Percentiles rank a stretch among this genome's conserved stretches.
phyloP scores from a whole-genome alignment of 2,797 vertebrate species.

The Mastacembelus armatus region DNA sequence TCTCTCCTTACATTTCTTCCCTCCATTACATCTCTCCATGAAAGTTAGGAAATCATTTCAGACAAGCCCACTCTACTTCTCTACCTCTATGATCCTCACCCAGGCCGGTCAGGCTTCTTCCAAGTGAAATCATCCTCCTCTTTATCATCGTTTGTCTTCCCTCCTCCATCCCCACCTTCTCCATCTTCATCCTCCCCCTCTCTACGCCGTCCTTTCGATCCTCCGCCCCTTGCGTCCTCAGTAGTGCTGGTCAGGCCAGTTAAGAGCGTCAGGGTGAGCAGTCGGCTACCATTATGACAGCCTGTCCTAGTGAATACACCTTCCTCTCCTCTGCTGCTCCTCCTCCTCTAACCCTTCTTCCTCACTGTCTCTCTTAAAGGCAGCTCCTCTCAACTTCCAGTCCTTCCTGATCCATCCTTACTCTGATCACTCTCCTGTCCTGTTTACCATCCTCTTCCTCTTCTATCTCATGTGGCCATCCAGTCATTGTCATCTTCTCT shows the following conservation, averaged over 20 bases:
- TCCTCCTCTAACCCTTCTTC: slow-evolving; percentile 31
- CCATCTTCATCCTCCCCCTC: neutral
- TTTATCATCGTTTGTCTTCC: slow-evolving; percentile 23
- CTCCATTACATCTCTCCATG: neutral
- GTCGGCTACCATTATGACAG: slow-evolving; percentile 77
- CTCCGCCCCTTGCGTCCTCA: slow-evolving; percentile 13
- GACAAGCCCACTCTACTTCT: slow-evolving; percentile 13
- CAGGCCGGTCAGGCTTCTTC: slow-evolving; percentile 27
- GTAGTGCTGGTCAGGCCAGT: slow-evolving; percentile 56
- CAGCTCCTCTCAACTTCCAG: slow-evolving; percentile 31
- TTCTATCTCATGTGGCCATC: slow-evolving; percentile 34
- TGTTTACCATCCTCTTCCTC: slow-evolving; percentile 46
- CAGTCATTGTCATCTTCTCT: slow-evolving; percentile 56
- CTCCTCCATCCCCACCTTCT: slow-evolving; percentile 19
- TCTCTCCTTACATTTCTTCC: neutral
- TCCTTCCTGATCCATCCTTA: slow-evolving; percentile 24
- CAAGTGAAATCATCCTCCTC: slow-evolving; percentile 29
- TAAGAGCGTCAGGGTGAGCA: slow-evolving; percentile 66
- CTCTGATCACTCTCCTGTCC: slow-evolving; percentile 39
- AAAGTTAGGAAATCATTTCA: slow-evolving; percentile 26
- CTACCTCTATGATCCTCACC: slow-evolving; percentile 1
- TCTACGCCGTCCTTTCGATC: slow-evolving; percentile 1
- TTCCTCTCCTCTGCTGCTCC: slow-evolving; percentile 43
- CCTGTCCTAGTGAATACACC: slow-evolving; percentile 78
- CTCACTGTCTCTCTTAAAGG: slow-evolving; percentile 28